Percentiles rank a stretch among this genome's conserved stretches.
Conservation (phyloP, 1,140 invertebrate species). For the Ceratina calcarata region DNA sequence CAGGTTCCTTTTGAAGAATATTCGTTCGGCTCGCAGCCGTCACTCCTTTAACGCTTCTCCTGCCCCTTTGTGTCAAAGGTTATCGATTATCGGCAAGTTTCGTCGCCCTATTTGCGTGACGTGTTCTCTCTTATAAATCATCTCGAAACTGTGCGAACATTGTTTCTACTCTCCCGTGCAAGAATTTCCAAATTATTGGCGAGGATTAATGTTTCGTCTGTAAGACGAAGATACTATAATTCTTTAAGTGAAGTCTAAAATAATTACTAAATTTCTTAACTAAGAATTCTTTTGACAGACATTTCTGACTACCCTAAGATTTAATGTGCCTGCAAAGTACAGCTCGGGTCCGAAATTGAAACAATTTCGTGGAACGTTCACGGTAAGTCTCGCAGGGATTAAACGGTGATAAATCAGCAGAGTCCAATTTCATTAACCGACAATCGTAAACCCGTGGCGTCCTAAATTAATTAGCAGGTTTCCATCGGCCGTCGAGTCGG, state of each 20-base stretch:
- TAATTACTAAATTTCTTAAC: no score
- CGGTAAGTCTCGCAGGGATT: no score
- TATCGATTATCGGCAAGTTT: constrained; percentile 42
- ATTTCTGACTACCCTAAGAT: no score
- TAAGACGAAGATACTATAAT: no score
- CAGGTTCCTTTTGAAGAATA: constrained; percentile 22
- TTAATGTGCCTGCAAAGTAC: no score
- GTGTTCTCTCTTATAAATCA: background rate
- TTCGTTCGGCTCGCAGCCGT: background rate
- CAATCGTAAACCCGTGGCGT: background rate
- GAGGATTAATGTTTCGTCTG: no score
- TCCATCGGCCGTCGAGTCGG: background rate
- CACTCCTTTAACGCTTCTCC: background rate
- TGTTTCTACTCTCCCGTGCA: no score
- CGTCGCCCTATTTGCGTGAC: background rate
- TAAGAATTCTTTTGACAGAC: no score
- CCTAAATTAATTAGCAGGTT: background rate
- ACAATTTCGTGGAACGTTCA: background rate
- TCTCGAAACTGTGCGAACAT: background rate
- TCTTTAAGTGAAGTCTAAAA: no score
- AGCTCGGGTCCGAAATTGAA: background rate
- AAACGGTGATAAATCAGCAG: background rate
- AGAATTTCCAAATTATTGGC: no score
- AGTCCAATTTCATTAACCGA: constrained; percentile 7
- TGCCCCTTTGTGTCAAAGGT: constrained; percentile 21